Evolutionary conservation across 2,113 vertebrate genomes (phyloP).

Genomic region (Planiliza haematocheilus): DNA sequence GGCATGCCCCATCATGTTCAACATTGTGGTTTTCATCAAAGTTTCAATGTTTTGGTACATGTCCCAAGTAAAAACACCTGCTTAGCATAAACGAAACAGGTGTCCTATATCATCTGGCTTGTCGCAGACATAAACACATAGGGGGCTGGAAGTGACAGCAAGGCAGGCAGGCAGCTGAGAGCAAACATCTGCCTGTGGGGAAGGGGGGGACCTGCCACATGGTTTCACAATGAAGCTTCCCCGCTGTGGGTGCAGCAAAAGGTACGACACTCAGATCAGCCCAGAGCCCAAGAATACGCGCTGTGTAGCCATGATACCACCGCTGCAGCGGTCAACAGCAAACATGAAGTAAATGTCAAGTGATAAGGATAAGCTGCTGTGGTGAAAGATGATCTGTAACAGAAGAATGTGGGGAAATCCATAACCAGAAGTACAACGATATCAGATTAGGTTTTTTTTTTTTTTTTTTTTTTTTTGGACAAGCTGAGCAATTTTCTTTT

Average conservation of each 20-base stretch:
- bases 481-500: slow-evolving; percentile 3
- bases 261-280: slow-evolving; percentile 1
- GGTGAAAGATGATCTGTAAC: slow-evolving; percentile 51
- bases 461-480: neutral
- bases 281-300: neutral
- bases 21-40: slow-evolving; percentile 27
- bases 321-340: neutral
- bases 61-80: slow-evolving; percentile 56
- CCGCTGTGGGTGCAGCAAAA: slow-evolving; percentile 8
- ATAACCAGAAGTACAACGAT: neutral
- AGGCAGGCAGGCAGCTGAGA: slow-evolving; percentile 42
- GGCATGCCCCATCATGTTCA: slow-evolving; percentile 29
- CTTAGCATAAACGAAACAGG: slow-evolving; percentile 59
- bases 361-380: slow-evolving; percentile 31
- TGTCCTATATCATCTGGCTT: slow-evolving; percentile 55
- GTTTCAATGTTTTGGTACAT: slow-evolving; percentile 52
- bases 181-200: slow-evolving; percentile 45
- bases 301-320: neutral
- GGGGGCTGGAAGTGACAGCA: slow-evolving; percentile 30
- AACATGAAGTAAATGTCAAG: slow-evolving; percentile 51
- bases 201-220: neutral
- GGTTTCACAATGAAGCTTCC: slow-evolving; percentile 56
- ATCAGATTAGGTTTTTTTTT: slow-evolving; percentile 4
- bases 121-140: slow-evolving; percentile 12
- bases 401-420: slow-evolving; percentile 60